phyloP scores from a whole-genome alignment of 2,888 invertebrate species.

The Apamea crenata region DNA sequence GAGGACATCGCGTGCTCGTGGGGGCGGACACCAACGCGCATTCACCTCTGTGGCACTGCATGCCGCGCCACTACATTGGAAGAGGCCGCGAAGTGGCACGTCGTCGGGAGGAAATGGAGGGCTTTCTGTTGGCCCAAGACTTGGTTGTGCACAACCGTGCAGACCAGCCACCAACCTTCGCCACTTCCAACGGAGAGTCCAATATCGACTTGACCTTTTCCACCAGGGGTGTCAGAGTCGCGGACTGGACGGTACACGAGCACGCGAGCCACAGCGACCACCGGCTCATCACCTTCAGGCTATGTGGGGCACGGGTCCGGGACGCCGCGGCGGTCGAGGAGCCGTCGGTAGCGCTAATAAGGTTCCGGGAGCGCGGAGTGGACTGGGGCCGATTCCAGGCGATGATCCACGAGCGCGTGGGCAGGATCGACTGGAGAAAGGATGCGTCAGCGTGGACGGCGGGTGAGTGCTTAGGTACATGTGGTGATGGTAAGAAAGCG shows the following conservation, averaged over 20 bases:
- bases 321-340: fast-evolving
- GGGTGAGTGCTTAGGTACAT: not conserved
- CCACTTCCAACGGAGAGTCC: slow-evolving; percentile 48
- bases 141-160: not conserved
- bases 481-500: not conserved
- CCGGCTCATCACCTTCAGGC: slow-evolving; percentile 40
- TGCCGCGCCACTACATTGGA: slow-evolving; percentile 35
- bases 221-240: slow-evolving; percentile 4
- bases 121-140: not conserved
- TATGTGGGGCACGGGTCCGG: not conserved
- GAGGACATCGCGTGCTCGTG: slow-evolving; percentile 35
- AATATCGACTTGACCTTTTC: slow-evolving; percentile 66
- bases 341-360: too few relatives aligned
- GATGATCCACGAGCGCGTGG: slow-evolving; percentile 15
- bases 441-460: not conserved
- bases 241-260: slow-evolving; percentile 55
- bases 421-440: not conserved
- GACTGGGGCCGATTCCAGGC: too few relatives aligned
- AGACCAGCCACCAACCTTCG: slow-evolving; percentile 47
- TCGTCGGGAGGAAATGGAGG: not conserved
- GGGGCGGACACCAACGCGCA: slow-evolving; percentile 66
- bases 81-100: slow-evolving; percentile 36
- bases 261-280: slow-evolving; percentile 59
- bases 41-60: slow-evolving; percentile 65
- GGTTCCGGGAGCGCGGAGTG: too few relatives aligned